Conservation (phyloP, 2,888 invertebrate species). For the Limnephilus rhombicus region DNA sequence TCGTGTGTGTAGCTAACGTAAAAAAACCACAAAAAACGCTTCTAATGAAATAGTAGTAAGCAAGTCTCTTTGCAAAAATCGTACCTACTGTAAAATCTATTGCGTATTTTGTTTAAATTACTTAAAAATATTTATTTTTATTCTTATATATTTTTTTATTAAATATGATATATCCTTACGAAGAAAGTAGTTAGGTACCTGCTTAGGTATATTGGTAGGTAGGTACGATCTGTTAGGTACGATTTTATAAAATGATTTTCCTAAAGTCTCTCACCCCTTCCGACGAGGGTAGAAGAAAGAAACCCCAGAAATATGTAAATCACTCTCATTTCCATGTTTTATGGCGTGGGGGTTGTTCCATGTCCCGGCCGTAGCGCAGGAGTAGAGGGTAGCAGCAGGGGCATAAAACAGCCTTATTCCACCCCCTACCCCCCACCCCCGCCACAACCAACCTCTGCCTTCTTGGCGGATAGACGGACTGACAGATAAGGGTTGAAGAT, state of each 20-base stretch:
- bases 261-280: constrained; percentile 24
- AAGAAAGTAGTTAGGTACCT: background rate
- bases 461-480: constrained; percentile 56
- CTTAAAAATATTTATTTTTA: too few relatives aligned
- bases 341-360: constrained; percentile 63
- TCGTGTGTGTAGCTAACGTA: too few relatives aligned
- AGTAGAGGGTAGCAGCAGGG: background rate
- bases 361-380: constrained; percentile 3
- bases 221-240: background rate
- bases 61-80: too few relatives aligned
- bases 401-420: constrained; percentile 16
- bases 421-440: background rate
- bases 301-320: constrained; percentile 63
- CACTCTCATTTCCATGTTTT: constrained; percentile 65
- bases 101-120: too few relatives aligned
- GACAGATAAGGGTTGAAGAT: constrained; percentile 64
- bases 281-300: background rate
- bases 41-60: too few relatives aligned
- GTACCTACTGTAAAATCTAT: too few relatives aligned
- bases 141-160: too few relatives aligned
- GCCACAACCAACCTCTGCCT: background rate
- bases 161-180: background rate
- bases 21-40: too few relatives aligned
- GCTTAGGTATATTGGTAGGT: background rate
- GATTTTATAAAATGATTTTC: background rate